Evolutionary conservation across 2,888 invertebrate species (phyloP), one percentile per base, ranked within the genome.

Genomic region (Amiota minor): DNA sequence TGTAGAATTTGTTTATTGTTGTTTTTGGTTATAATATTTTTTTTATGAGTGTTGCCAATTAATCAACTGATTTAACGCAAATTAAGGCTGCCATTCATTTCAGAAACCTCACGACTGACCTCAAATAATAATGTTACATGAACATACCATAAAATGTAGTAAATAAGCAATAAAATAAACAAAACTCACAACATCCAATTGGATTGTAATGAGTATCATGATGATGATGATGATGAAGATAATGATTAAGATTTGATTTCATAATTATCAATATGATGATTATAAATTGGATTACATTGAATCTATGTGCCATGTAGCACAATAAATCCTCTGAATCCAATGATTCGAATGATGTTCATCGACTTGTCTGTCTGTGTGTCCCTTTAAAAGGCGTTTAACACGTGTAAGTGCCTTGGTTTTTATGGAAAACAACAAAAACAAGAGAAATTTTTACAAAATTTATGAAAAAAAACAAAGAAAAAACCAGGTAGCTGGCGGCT

Each of bases 351-450:
- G 35, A 35, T 35, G 35, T 35, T 35, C 2, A 35, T 35, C 35
- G 2, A 6, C 35, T 35, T 35, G 35, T 35, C 35, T 70, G 68
- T 49, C 35, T 59, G 65, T 23, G 46, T 35, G 35, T 35, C 35
- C 35, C 35, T 47, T 56, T 71, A 65, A 70, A 73, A 76, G 76
- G 71, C 80, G 77, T 83, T 85, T 85, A 83, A 78, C 79, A 84
- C 82, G 74, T 77, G 65, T 35, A 62, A 47, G 16, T 45, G 59
- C 9, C 70, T 45, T 20, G 45, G 62, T 11, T 20, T 20, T 46
- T 65, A 65, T 10, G 47, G 49, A 35, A 23, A 53, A 16, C 46
- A 74, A 50, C 74, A 72, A 75, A 47, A 71, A 73, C 11, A 47
- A 11, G 11, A 9, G 1, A 11, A 14, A 35, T 9, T n/a, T 9